Conservation (phyloP, 2,888 invertebrate genomes). For the Sialis fuliginosa region DNA sequence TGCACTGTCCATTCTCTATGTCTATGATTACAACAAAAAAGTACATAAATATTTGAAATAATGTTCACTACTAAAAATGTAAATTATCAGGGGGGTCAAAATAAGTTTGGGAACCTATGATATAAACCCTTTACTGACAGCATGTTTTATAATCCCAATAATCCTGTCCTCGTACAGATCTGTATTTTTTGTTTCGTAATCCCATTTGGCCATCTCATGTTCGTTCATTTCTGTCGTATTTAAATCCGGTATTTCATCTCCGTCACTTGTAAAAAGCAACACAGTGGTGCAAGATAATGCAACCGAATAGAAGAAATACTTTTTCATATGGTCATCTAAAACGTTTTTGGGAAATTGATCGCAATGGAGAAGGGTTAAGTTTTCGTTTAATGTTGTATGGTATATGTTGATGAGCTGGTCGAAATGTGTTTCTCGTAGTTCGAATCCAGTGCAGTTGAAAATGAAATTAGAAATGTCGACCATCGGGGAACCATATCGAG, state of each 20-base stretch:
- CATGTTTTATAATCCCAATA: neutral
- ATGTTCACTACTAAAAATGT: no score
- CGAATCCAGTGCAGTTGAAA: slow-evolving; percentile 16
- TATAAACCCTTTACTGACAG: neutral
- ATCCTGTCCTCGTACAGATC: neutral
- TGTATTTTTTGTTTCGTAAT: neutral
- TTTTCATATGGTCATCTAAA: slow-evolving; percentile 15
- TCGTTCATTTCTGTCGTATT: neutral
- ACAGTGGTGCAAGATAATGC: slow-evolving; percentile 13
- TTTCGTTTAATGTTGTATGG: slow-evolving; percentile 15
- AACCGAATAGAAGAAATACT: slow-evolving; percentile 15
- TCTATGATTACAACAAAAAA: no score
- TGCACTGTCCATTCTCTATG: no score
- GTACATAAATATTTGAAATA: no score
- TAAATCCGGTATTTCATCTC: slow-evolving; percentile 12
- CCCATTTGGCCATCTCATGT: neutral
- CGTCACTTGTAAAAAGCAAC: slow-evolving; percentile 14
- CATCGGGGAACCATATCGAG: slow-evolving; percentile 14
- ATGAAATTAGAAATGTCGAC: slow-evolving; percentile 20
- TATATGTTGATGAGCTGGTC: slow-evolving; percentile 17
- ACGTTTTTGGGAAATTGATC: slow-evolving; percentile 16
- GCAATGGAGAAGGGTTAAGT: slow-evolving; percentile 13
- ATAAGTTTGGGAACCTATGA: no score
- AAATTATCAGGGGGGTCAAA: no score
- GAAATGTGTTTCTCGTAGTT: slow-evolving; percentile 14